Base-by-base conservation (phyloP, 2,113 vertebrate genomes). In the Cavia aperea region DNA sequence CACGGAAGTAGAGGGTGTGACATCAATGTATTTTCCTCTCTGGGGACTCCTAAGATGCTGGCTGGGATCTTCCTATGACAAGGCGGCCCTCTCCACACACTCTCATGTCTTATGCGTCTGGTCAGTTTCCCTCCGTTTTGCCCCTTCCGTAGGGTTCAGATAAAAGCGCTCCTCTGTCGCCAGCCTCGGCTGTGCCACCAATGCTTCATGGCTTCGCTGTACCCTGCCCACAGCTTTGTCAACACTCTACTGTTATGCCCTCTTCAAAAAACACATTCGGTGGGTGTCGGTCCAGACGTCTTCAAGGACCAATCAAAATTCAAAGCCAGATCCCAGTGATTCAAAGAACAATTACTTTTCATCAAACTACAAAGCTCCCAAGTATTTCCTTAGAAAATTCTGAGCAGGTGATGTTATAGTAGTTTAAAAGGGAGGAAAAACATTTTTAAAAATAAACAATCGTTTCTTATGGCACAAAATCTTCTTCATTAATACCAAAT, bases 401-500 rank as follows among this genome's bases (percentile, higher is more conserved):
- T 77, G 19, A 81, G 62, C 14, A 9, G 56, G 29, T n/a, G 3
- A 33, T 58, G 58, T 18, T 8, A 58, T 0, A 1, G 6, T 4
- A 65, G 39, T 70, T 77, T 91, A 86, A 62, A 29, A 0, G 1
- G 5, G 4, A 7, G 5, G 56, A 0, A 0, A 78, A 63, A 4
- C 8, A 46, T 33, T 83, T 54, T 23, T 54, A 73, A 56, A 88
- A 66, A n/a, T 19, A 85, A 46, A 84, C 9, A 51, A 16, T 29
- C 78, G 0, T 68, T 94, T 93, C 70, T 26, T 62, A 46, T 39
- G 63, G 72, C 26, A 60, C 83, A 49, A 63, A 19, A 49, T 70
- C 43, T 51, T 92, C 75, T 62, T 87, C 63, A 51, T 70, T 83
- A 78, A 85, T 51, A 92, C 56, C 94, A 94, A 93, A 92, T 81